phyloP scores from a whole-genome alignment of 2,888 invertebrate species.

The Lithophane ornitopus region DNA sequence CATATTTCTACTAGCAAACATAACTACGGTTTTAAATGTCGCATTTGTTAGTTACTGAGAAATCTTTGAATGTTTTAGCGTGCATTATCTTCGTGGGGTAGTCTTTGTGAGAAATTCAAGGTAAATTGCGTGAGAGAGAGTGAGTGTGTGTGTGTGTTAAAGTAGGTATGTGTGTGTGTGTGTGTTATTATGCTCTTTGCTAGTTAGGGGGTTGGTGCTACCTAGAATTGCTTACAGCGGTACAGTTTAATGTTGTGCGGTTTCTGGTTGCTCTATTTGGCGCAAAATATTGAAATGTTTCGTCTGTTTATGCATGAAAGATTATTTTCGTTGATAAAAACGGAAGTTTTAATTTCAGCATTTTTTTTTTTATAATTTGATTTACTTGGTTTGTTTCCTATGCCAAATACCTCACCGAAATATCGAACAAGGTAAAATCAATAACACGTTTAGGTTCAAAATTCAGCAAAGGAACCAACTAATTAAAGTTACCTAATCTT shows the following conservation, averaged over 20 bases:
- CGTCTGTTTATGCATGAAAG: background rate
- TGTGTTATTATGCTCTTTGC: conserved; percentile 26
- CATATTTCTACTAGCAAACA: conserved; percentile 66
- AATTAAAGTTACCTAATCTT: conserved; percentile 24
- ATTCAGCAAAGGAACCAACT: background rate
- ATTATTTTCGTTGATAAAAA: background rate
- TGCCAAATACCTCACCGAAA: background rate
- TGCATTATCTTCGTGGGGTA: conserved; percentile 45
- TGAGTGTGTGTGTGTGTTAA: background rate
- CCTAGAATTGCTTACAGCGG: conserved; percentile 21
- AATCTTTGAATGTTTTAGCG: conserved; percentile 64
- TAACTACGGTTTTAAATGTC: conserved; percentile 64
- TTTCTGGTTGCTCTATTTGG: background rate
- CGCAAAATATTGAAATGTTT: conserved; percentile 1
- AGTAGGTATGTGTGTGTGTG: conserved; percentile 7
- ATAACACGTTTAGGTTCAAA: background rate
- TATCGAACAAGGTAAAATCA: background rate
- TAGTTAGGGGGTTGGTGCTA: conserved; percentile 21
- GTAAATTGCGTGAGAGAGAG: conserved; percentile 9
- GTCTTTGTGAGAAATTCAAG: conserved; percentile 42
- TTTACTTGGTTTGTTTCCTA: background rate
- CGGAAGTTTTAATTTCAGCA: background rate
- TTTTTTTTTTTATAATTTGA: background rate
- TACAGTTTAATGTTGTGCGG: conserved; percentile 12
- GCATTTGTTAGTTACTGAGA: conserved; percentile 61